Percentiles rank a stretch among this genome's conserved stretches.
phyloP scores from a whole-genome alignment of 1,140 invertebrate species.

The Sinonovacula constricta region DNA sequence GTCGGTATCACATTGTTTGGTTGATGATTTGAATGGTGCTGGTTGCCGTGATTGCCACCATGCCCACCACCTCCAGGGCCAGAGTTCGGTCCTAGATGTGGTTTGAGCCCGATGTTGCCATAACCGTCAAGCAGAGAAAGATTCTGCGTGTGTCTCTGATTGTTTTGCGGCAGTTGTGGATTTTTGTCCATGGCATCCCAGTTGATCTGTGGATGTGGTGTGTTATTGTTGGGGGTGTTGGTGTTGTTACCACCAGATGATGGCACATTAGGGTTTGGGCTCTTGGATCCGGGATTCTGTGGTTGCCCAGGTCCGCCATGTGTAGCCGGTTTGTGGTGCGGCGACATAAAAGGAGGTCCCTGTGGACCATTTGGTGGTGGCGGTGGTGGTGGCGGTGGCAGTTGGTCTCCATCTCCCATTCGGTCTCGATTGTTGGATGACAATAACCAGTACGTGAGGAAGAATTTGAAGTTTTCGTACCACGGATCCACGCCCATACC shows the following conservation, averaged over 20 bases:
- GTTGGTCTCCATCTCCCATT: slow-evolving; percentile 42
- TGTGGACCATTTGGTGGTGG: slow-evolving; percentile 27
- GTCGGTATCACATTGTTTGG: slow-evolving; percentile 8
- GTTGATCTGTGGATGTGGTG: slow-evolving; percentile 25
- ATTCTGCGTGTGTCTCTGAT: slow-evolving; percentile 4
- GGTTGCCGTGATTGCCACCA: slow-evolving; percentile 10
- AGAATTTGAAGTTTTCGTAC: slow-evolving; percentile 67
- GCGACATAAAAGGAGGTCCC: slow-evolving; percentile 6
- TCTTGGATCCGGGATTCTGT: slow-evolving; percentile 10
- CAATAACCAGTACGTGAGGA: slow-evolving; percentile 67
- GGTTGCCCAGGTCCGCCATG: neutral
- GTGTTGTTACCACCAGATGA: slow-evolving; percentile 16
- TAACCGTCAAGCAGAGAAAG: slow-evolving; percentile 9
- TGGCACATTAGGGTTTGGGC: slow-evolving; percentile 21
- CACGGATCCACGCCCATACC: slow-evolving; percentile 60
- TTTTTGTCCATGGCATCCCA: slow-evolving; percentile 37
- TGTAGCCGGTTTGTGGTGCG: slow-evolving; percentile 30
- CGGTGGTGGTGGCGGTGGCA: slow-evolving; percentile 37
- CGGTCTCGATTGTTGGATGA: slow-evolving; percentile 57
- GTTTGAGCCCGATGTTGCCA: slow-evolving; percentile 28
- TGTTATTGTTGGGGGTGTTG: neutral
- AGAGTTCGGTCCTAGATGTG: slow-evolving; percentile 14
- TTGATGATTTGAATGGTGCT: slow-evolving; percentile 12
- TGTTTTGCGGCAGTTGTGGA: slow-evolving; percentile 5
- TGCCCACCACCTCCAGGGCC: neutral